Conservation (phyloP, 1,140 invertebrate species). For the Heliconius congener region DNA sequence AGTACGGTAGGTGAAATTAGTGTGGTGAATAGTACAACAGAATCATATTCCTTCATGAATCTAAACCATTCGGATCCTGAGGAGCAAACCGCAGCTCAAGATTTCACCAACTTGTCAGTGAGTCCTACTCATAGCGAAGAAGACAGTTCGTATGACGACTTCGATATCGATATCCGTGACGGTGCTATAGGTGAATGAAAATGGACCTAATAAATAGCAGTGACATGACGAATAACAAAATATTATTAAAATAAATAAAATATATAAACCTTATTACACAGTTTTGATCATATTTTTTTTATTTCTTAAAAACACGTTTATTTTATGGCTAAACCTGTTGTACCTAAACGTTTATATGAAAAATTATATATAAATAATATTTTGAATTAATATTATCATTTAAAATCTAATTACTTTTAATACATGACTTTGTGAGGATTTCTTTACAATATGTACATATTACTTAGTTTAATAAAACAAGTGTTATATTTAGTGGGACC, state of each 20-base stretch:
- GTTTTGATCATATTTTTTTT: background rate
- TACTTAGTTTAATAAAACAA: no score
- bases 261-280: background rate
- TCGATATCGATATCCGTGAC: slow-evolving; percentile 12
- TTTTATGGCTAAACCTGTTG: no score
- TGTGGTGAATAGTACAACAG: background rate
- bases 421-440: no score
- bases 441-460: no score
- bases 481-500: no score
- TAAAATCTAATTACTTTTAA: no score
- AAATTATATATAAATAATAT: no score
- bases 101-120: background rate
- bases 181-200: slow-evolving; percentile 1
- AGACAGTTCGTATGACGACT: slow-evolving; percentile 7
- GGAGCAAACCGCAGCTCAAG: background rate
- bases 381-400: no score
- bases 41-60: background rate
- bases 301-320: no score
- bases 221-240: background rate
- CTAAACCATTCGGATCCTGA: background rate
- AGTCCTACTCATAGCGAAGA: background rate
- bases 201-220: background rate
- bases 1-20: background rate
- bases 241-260: background rate
- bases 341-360: no score